Conservation (phyloP, 2,113 vertebrate species). For the Murina feae region DNA sequence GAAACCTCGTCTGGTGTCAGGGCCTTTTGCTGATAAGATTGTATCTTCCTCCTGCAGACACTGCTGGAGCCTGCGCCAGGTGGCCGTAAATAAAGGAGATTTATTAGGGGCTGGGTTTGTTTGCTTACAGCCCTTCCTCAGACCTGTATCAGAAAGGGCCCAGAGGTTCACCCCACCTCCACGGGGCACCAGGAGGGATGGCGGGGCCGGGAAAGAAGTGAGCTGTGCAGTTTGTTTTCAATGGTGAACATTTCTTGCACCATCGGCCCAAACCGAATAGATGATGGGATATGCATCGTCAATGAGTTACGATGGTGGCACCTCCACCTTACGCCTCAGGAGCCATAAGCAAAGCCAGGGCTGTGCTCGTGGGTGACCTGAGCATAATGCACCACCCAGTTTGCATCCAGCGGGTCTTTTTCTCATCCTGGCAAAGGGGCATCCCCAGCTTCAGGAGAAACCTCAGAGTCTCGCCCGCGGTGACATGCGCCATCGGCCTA, state of each 20-base stretch:
- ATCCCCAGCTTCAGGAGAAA: constrained; percentile 59
- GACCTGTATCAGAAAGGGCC: background rate
- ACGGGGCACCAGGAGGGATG: constrained; percentile 14
- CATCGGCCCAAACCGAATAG: constrained; percentile 47
- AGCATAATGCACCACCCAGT: constrained; percentile 59
- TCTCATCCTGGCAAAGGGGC: constrained; percentile 66
- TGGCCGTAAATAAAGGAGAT: constrained; percentile 71
- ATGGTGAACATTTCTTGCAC: constrained; percentile 18
- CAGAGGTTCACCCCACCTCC: background rate
- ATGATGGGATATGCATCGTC: constrained; percentile 27
- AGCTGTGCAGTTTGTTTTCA: constrained; percentile 26
- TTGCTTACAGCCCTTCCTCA: constrained; percentile 34
- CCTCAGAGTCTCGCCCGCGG: constrained; percentile 56
- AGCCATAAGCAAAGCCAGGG: constrained; percentile 51
- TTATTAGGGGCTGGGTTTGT: constrained; percentile 42
- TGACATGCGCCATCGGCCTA: constrained; percentile 57
- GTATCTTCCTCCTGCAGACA: constrained; percentile 47
- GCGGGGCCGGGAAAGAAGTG: background rate
- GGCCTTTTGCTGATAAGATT: constrained; percentile 70
- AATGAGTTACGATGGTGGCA: constrained; percentile 42
- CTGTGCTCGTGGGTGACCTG: constrained; percentile 55
- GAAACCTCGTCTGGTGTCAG: constrained; percentile 64
- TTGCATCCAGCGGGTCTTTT: constrained; percentile 68
- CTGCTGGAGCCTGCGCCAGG: constrained; percentile 56
- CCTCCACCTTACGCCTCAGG: constrained; percentile 34